Percentiles rank a stretch among this genome's conserved stretches.
phyloP scores from a whole-genome alignment of 2,888 invertebrate species.

The Cinara cedri region DNA sequence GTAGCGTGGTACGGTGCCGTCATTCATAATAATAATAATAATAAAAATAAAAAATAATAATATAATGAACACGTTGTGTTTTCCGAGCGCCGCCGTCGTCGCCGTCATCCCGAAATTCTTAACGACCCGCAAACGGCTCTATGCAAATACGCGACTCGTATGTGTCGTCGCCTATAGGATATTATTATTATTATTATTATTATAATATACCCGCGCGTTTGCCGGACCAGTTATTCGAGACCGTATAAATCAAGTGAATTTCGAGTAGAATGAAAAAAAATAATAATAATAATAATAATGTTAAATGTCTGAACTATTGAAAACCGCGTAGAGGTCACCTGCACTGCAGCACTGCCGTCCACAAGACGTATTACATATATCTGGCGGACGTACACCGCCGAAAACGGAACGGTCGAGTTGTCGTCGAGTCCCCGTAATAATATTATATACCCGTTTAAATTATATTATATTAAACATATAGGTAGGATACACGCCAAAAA shows the following conservation, averaged over 20 bases:
- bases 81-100: too few species aligned
- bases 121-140: conserved; percentile 27
- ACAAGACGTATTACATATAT: too few species aligned
- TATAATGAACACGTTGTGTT: conserved; percentile 43
- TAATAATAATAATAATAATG: neutral
- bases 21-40: too few species aligned
- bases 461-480: neutral
- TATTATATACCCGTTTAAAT: neutral
- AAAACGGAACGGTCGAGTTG: conserved; percentile 17
- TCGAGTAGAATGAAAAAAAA: conserved; percentile 19
- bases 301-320: conserved; percentile 22
- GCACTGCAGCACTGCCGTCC: neutral
- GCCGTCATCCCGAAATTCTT: conserved; percentile 28
- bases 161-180: neutral
- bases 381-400: neutral
- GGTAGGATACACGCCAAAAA: neutral
- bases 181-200: neutral
- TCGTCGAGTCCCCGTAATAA: neutral
- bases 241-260: conserved; percentile 52
- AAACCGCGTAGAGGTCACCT: conserved; percentile 27
- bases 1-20: too few species aligned
- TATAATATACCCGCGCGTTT: neutral
- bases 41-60: too few species aligned
- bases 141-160: conserved; percentile 20
- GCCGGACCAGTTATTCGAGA: conserved; percentile 54